These are phyloP conservation scores for Sebastes wilsoni DNA, from an alignment of 2,797 vertebrate species.

Conservation along the genomic window DNA sequence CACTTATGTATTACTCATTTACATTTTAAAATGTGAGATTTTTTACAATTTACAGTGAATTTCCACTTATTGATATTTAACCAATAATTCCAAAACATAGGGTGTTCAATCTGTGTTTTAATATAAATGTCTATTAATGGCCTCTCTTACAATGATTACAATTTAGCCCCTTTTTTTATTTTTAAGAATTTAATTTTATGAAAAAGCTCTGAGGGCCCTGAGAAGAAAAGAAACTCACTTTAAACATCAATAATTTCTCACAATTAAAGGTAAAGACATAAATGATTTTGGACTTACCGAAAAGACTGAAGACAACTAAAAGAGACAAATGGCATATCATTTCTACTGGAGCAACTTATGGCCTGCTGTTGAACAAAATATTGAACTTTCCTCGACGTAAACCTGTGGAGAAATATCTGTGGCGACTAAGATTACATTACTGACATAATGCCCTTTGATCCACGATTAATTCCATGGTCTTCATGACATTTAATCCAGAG, in stretches of 20 bases:
- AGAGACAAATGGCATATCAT: constrained; percentile 43
- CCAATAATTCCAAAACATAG: not conserved
- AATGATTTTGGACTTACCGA: constrained; percentile 58
- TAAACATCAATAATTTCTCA: not conserved
- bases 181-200: not conserved
- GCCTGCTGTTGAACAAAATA: not conserved
- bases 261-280: not conserved
- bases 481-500: not conserved
- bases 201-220: not conserved
- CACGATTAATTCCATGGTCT: constrained; percentile 4
- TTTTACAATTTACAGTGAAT: not conserved
- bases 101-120: not conserved
- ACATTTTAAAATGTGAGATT: not conserved
- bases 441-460: constrained; percentile 16
- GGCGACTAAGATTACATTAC: constrained; percentile 6
- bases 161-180: not conserved
- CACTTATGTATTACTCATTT: not conserved
- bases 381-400: constrained; percentile 1
- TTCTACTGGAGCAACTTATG: constrained; percentile 5
- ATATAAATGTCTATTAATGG: not conserved
- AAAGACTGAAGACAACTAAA: constrained; percentile 53
- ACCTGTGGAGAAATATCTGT: not conserved
- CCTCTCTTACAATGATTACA: not conserved
- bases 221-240: not conserved
- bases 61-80: not conserved